Conservation (phyloP, 2,797 vertebrate species). For the Alauda arvensis region DNA sequence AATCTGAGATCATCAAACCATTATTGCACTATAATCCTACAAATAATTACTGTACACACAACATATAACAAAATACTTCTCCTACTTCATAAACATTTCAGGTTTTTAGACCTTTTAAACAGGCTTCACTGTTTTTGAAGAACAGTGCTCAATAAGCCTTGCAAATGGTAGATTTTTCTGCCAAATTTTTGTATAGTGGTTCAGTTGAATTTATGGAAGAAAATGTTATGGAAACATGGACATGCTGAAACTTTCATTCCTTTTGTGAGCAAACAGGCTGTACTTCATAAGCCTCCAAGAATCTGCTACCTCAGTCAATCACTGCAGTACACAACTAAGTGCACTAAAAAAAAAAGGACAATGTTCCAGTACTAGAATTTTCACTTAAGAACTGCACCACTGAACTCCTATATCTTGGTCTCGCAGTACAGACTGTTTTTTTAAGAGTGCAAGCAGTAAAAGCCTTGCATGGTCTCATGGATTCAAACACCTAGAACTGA, state of each 20-base stretch:
- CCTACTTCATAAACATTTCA: background rate
- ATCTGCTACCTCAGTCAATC: background rate
- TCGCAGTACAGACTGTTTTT: background rate
- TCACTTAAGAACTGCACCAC: rapidly evolving
- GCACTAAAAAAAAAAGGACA: background rate
- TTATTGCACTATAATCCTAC: background rate
- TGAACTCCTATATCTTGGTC: background rate
- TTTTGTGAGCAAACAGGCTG: background rate
- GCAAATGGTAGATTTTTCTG: background rate
- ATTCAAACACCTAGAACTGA: background rate
- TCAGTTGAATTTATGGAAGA: background rate
- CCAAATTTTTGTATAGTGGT: background rate
- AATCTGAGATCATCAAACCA: background rate
- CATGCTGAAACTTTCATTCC: background rate
- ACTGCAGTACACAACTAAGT: background rate
- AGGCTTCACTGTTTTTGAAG: background rate
- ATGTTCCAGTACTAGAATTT: background rate
- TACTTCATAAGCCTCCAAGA: background rate
- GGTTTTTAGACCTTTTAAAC: background rate
- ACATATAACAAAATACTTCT: background rate
- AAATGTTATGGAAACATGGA: background rate
- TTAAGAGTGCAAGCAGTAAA: background rate
- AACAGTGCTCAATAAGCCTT: background rate
- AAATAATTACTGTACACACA: background rate
- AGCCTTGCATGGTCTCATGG: background rate